Base-by-base conservation (phyloP, 2,888 invertebrate genomes). In the Lepidocyrtinus sp. region DNA sequence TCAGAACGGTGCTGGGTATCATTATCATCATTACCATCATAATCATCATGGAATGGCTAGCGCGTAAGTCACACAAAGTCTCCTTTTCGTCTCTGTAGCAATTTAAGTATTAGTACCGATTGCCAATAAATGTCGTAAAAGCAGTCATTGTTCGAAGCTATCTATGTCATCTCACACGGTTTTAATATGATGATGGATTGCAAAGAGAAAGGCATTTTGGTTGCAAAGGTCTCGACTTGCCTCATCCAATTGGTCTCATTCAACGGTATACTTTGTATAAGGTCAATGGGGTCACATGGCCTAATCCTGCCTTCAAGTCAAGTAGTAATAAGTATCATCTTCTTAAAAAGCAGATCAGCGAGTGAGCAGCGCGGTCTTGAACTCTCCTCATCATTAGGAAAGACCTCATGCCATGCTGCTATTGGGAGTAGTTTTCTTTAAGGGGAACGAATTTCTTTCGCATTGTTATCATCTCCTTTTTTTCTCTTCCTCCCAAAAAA, bases 21-120 rank as follows among this genome's bases (percentile, higher is more conserved):
- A 19, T n/a, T 61, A 27, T n/a, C 67, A 65, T 21, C n/a, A n/a
- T n/a, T n/a, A n/a, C n/a, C n/a, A n/a, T n/a, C n/a, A n/a, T n/a
- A n/a, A n/a, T n/a, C 68, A 70, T 63, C 69, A 68, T 63, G 75
- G 75, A 63, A 75, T 69, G 69, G 69, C 75, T n/a, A 75, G 75
- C 75, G 69, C 21, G 75, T 75, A 75, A 75, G 75, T 75, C 5
- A n/a, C 26, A 59, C 5, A 36, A n/a, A n/a, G n/a, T n/a, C n/a
- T n/a, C n/a, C n/a, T n/a, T n/a, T n/a, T n/a, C n/a, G n/a, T n/a
- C n/a, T n/a, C n/a, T n/a, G n/a, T n/a, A 36, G 12, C 36, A 36
- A 36, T 36, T 36, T 36, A 36, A 36, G 36, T 5, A 5, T 9
- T 36, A 36, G 36, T 36, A 36, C 5, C 36, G 12, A 12, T 36